Base-by-base conservation (phyloP, 2,888 invertebrate genomes). In the Andrena praecox region DNA sequence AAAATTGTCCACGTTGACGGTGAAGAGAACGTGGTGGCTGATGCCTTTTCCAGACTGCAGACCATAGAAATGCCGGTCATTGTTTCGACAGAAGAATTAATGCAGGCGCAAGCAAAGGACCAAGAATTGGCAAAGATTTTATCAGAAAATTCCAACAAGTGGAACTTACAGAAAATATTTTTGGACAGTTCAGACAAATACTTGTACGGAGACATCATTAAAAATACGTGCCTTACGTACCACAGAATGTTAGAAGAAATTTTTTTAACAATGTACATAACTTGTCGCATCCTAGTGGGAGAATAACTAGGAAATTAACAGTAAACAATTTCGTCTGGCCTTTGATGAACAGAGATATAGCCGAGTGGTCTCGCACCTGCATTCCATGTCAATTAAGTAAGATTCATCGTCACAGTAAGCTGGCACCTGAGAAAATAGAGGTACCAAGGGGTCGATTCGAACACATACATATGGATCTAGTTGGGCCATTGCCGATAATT, bases 31-130 rank as follows among this genome's bases (percentile, higher is more conserved):
- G 52, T 77, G 1, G 87, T 88, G 0, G 90, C 90, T 0, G 90
- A 91, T 67, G 77, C 88, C 0, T 63, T 91, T 5, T 89, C 86
- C 0, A 74, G 90, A 12, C 7, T 89, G 0, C 76, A 87, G 7
- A 42, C 69, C 3, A 78, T 87, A 31, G 60, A 79, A 20, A 71
- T 86, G 67, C 82, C 79, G 0, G 69, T 60, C 0, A 29, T 63
- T 1, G 33, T 82, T 4, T 70, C 77, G 0, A 74, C 77, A 3
- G 63, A 80, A 1, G 81, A 82, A 7, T 33, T 86, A 2, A 31
- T 33, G 2, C 2, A 56, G 24, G 77, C 59, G 2, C 84, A 88
- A 56, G 2, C 8, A 0, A 1, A 29, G 0, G 84, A 88, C 48
- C 66, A 77, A 0, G 82, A 86, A 27, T 16, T 87, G 1, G 8